Conservation (phyloP, 2,113 vertebrate genomes). For the Copsychus sechellarum region DNA sequence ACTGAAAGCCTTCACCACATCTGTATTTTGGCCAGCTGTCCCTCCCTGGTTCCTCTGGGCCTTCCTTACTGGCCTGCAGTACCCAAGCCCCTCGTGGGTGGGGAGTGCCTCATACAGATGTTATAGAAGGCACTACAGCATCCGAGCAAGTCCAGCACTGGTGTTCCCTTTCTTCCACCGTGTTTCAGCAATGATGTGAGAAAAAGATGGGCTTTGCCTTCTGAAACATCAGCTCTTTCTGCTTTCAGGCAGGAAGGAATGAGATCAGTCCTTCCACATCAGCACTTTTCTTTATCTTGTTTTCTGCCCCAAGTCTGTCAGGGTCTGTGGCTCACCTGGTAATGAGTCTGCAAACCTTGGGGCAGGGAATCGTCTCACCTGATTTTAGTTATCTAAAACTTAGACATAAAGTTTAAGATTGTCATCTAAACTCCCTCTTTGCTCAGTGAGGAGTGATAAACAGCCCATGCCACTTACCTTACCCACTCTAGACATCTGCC, state of each 20-base stretch:
- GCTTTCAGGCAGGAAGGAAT: constrained; percentile 28
- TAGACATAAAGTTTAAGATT: constrained; percentile 45
- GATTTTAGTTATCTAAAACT: constrained; percentile 32
- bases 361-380: constrained; percentile 21
- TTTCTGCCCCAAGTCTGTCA: constrained; percentile 43
- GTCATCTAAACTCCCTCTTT: constrained; percentile 37
- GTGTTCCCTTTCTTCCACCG: background rate
- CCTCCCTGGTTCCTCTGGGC: background rate
- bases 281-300: constrained; percentile 58
- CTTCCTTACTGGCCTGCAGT: background rate
- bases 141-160: fast-evolving
- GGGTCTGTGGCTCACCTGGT: constrained; percentile 9
- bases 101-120: background rate
- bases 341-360: constrained; percentile 47
- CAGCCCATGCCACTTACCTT: constrained; percentile 39
- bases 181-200: background rate
- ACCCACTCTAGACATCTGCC: constrained; percentile 34
- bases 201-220: background rate
- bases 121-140: background rate
- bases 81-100: fast-evolving
- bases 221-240: background rate
- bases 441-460: constrained; percentile 45
- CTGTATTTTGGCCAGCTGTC: background rate
- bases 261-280: constrained; percentile 48
- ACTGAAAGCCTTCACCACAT: background rate